Evolutionary conservation across 2,888 invertebrate species (phyloP).

Genomic region (Phyllotreta cruciferae): DNA sequence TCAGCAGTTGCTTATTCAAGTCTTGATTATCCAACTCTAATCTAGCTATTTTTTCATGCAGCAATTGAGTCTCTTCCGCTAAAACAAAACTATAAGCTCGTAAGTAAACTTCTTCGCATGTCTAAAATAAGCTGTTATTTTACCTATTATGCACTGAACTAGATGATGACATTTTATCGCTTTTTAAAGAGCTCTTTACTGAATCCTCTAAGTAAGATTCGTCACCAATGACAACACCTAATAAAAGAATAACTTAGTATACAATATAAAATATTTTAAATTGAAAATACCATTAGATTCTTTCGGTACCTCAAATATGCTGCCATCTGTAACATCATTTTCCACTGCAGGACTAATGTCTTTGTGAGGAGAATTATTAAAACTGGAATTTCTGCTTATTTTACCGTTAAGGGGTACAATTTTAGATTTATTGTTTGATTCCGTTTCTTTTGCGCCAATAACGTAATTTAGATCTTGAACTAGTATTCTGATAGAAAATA

Average conservation of each 20-base stretch:
- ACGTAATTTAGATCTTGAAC: slow-evolving; percentile 24
- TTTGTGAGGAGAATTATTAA: slow-evolving; percentile 28
- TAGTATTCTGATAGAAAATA: slow-evolving; percentile 28
- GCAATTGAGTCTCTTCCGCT: slow-evolving; percentile 46
- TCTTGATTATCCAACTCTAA: slow-evolving; percentile 53
- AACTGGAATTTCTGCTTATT: slow-evolving; percentile 29
- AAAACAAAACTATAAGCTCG: slow-evolving; percentile 41
- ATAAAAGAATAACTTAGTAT: slow-evolving; percentile 12
- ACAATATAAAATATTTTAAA: slow-evolving; percentile 5
- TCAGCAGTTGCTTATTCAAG: slow-evolving; percentile 53
- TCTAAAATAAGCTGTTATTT: slow-evolving; percentile 8
- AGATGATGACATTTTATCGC: slow-evolving; percentile 39
- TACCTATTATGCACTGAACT: slow-evolving; percentile 45
- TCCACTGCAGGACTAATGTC: slow-evolving; percentile 21
- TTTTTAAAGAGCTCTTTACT: slow-evolving; percentile 37
- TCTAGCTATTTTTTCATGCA: slow-evolving; percentile 52
- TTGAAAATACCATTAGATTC: slow-evolving; percentile 24
- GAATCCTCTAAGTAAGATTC: slow-evolving; percentile 38
- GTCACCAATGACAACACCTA: slow-evolving; percentile 33
- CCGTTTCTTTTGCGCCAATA: slow-evolving; percentile 21
- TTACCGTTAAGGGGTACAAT: slow-evolving; percentile 8
- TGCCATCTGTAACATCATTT: slow-evolving; percentile 4
- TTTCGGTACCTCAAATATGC: slow-evolving; percentile 4
- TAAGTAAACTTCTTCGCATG: background rate
- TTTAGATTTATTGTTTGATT: slow-evolving; percentile 21